Evolutionary conservation across 1,140 invertebrate species (phyloP).

Genomic region (Lasioglossum baleicum): DNA sequence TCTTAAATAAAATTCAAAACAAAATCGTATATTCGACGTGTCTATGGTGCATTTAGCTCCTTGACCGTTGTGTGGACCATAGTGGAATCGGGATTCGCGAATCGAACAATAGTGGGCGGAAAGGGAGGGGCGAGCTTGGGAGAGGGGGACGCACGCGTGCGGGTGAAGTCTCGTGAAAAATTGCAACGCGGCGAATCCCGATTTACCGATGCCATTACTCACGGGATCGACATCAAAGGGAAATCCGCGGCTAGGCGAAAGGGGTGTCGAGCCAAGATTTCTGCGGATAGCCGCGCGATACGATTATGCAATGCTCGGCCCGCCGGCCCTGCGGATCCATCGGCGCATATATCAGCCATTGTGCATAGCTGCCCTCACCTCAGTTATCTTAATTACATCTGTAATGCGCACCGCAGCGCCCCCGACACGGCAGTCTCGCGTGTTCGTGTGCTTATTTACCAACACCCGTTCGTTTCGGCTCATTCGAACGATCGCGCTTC

Average conservation of each 20-base stretch:
- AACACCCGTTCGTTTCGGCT: conserved; percentile 28
- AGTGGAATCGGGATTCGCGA: background rate
- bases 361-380: conserved; percentile 78
- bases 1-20: background rate
- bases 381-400: conserved; percentile 80
- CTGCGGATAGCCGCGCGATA: conserved; percentile 57
- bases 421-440: conserved; percentile 40
- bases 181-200: conserved; percentile 20
- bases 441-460: conserved; percentile 48
- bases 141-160: background rate
- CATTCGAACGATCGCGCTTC: background rate
- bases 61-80: background rate
- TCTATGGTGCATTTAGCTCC: background rate
- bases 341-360: conserved; percentile 75
- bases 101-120: background rate
- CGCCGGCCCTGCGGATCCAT: conserved; percentile 60
- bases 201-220: conserved; percentile 25
- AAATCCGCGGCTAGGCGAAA: conserved; percentile 28
- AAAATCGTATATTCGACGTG: too few relatives aligned
- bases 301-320: conserved; percentile 60
- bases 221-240: conserved; percentile 39
- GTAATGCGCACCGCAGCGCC: conserved; percentile 77
- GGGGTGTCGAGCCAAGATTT: conserved; percentile 60
- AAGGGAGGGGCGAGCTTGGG: too few relatives aligned
- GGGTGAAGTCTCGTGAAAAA: conserved; percentile 21